Conservation (phyloP, 2,797 vertebrate genomes). For the Brotula barbata region DNA sequence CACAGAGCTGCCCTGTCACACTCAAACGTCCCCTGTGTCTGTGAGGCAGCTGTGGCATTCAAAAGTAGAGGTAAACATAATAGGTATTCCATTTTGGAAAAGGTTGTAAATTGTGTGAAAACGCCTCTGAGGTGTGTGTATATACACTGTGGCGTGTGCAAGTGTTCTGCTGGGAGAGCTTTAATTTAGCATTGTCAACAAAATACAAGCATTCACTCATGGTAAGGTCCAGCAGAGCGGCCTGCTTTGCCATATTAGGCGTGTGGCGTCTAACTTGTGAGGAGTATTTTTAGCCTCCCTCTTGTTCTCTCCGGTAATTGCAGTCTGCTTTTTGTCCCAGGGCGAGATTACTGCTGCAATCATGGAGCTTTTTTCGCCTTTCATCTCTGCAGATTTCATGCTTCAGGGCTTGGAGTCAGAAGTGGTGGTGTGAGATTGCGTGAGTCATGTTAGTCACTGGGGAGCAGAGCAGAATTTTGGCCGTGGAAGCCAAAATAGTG, state of each 20-base stretch:
- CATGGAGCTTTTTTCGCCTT: constrained; percentile 18
- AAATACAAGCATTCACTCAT: constrained; percentile 33
- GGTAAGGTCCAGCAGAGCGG: constrained; percentile 33
- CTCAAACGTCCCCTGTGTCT: constrained; percentile 46
- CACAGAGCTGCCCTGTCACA: constrained; percentile 44
- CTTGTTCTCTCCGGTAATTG: constrained; percentile 73
- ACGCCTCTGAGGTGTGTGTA: constrained; percentile 2
- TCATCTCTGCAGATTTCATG: constrained; percentile 37
- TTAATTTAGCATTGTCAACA: constrained; percentile 56
- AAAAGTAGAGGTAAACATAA: constrained; percentile 24
- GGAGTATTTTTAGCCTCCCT: constrained; percentile 79
- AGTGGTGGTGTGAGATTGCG: constrained; percentile 38
- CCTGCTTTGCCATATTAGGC: constrained; percentile 79
- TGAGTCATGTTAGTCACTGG: constrained; percentile 47
- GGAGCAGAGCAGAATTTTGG: constrained; percentile 23
- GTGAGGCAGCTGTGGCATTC: constrained; percentile 42
- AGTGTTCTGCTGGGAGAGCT: background rate
- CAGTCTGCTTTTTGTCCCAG: constrained; percentile 67
- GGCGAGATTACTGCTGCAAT: constrained; percentile 60
- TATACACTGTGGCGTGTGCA: constrained; percentile 1
- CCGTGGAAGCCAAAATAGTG: constrained; percentile 16
- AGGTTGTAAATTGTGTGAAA: constrained; percentile 6
- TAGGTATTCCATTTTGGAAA: constrained; percentile 4
- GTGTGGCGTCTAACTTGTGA: constrained; percentile 53
- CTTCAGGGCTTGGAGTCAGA: constrained; percentile 26